Evolutionary conservation across 2,797 vertebrate genomes (phyloP), one percentile per base, ranked within the genome.

Genomic region (Bucorvus abyssinicus): DNA sequence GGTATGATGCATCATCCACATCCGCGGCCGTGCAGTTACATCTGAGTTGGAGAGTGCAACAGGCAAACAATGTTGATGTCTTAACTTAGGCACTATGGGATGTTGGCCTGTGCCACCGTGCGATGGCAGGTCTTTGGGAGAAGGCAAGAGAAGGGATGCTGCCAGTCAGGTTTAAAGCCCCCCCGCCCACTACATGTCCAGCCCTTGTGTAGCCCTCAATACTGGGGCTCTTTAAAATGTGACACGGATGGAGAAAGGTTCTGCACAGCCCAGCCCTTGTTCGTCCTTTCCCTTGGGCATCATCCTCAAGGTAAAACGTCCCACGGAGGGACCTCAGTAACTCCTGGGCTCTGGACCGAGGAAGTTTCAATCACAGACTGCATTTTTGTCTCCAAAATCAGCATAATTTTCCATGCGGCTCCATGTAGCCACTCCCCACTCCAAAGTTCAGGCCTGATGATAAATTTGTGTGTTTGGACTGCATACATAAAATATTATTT

Each of bases 21-120:
- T 29, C 36, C 6, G 1, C 0, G 0, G 19, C 59, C 3, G 0
- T 24, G 4, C 34, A 17, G 2, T n/a, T 30, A 12, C 6, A 7
- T 3, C 12, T 42, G 61, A 55, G 9, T 2, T 12, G 30, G 14
- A 17, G 23, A 84, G 17, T 10, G 36, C 42, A 15, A n/a, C 21
- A 24, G 90, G 75, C 44, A n/a, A 29, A 77, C 50, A 18, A 16
- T 6, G 13, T 1, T 30, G 50, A 32, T 3, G 5, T n/a, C 52
- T 60, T 27, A 7, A 19, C 40, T 49, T 12, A 22, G 18, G 23
- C 24, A 16, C 10, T 3, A 2, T 2, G 20, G 20, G 4, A 17
- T 0, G 6, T 6, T 64, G 45, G 38, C 24, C 34, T 65, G 49
- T 65, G 53, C 60, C 53, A 44, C 42, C 0, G 0, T 13, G 53